Evolutionary conservation across 2,113 vertebrate species (phyloP).

Genomic region (Nyctereutes procyonoides): DNA sequence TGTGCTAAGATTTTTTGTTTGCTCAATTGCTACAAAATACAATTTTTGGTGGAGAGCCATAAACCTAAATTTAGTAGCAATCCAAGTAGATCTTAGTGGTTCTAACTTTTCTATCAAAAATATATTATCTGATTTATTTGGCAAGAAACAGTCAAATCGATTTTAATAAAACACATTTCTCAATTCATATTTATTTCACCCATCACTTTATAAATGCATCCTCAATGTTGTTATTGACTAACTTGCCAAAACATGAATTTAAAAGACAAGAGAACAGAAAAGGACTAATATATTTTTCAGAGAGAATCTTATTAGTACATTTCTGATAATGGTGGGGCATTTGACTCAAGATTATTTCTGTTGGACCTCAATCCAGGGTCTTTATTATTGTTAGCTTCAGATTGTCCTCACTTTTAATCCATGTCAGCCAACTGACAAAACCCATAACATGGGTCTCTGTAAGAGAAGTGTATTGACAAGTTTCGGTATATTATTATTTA

Average conservation of each 20-base stretch:
- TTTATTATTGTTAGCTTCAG: slow-evolving; percentile 50
- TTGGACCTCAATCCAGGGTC: background rate
- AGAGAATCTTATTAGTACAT: background rate
- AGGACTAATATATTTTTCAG: background rate
- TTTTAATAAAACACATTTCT: background rate
- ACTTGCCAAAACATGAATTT: background rate
- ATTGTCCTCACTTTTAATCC: slow-evolving; percentile 46
- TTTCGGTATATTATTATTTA: slow-evolving; percentile 70
- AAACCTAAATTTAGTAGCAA: background rate
- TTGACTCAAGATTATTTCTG: slow-evolving; percentile 46
- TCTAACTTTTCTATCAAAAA: slow-evolving; percentile 46
- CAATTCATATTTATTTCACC: background rate
- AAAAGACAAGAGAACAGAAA: background rate
- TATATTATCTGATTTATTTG: background rate
- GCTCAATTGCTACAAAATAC: slow-evolving; percentile 22
- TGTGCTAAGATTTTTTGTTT: background rate
- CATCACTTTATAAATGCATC: background rate
- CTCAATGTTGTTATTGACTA: background rate
- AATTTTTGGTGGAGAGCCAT: background rate
- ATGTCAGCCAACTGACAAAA: slow-evolving; percentile 59
- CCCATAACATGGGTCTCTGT: background rate
- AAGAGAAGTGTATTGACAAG: slow-evolving; percentile 44
- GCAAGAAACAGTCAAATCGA: background rate
- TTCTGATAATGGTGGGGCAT: background rate
- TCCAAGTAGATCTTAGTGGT: background rate